Evolutionary conservation across 1,140 invertebrate genomes (phyloP).

Genomic region (Zaprionus capensis): DNA sequence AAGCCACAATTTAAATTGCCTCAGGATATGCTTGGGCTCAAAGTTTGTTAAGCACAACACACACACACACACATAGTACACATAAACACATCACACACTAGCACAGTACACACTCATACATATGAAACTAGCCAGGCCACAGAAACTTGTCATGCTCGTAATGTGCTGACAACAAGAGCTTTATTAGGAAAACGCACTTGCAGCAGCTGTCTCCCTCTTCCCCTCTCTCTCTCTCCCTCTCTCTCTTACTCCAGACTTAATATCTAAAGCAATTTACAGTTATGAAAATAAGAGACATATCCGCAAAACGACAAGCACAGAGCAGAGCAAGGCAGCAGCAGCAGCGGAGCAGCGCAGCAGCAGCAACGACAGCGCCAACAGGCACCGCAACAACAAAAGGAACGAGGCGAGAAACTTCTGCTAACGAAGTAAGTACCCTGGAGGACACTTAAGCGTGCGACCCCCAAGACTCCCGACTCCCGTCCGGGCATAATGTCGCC

Average conservation of each 20-base stretch:
- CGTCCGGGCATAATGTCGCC: constrained; percentile 74
- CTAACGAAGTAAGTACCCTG: constrained; percentile 83
- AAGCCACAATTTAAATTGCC: constrained; percentile 38
- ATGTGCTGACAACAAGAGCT: constrained; percentile 60
- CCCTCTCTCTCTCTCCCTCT: background rate
- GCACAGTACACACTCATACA: background rate
- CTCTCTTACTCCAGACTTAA: constrained; percentile 63
- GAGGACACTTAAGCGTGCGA: constrained; percentile 84
- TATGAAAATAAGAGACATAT: constrained; percentile 84
- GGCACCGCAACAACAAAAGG: constrained; percentile 52
- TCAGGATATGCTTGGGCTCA: background rate
- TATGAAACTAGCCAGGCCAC: constrained; percentile 19
- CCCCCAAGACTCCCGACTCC: constrained; percentile 47
- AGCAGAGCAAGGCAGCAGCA: constrained; percentile 17
- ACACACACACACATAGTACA: constrained; percentile 9
- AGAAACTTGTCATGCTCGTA: constrained; percentile 51
- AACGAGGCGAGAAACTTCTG: constrained; percentile 75
- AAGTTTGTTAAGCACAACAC: constrained; percentile 42
- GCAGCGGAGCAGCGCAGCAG: constrained; percentile 40
- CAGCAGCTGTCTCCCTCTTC: constrained; percentile 6
- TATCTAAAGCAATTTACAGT: constrained; percentile 84
- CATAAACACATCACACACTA: constrained; percentile 3
- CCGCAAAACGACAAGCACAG: constrained; percentile 77
- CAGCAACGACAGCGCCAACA: constrained; percentile 10
- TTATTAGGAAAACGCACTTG: constrained; percentile 49